Evolutionary conservation across 2,888 invertebrate species (phyloP).

Genomic region (Drepanosiphum platanoidis): DNA sequence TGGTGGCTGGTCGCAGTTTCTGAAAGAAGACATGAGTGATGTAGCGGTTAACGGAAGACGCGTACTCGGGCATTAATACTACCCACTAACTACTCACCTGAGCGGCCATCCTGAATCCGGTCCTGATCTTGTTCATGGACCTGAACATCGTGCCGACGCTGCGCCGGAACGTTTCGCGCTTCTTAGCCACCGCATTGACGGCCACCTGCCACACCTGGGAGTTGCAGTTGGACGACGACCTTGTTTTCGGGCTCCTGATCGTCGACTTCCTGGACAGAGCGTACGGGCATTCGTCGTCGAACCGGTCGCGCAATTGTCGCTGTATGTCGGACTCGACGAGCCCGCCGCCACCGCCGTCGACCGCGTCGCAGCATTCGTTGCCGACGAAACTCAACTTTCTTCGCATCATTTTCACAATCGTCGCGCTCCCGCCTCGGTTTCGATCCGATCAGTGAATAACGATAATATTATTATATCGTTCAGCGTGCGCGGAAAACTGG

Average conservation of each 20-base stretch:
- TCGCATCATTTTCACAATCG: conserved; percentile 40
- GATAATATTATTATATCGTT: no score
- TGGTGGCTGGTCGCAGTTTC: conserved; percentile 59
- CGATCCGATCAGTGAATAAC: no score
- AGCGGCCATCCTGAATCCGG: conserved; percentile 30
- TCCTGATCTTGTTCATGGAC: conserved; percentile 53
- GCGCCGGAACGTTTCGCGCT: conserved; percentile 35
- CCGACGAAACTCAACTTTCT: conserved; percentile 45
- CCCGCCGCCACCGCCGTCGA: neutral
- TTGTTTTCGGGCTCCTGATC: neutral
- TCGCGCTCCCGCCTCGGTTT: neutral
- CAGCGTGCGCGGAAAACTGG: no score
- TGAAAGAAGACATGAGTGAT: neutral
- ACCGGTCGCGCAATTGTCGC: conserved; percentile 51
- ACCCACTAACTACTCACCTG: conserved; percentile 15
- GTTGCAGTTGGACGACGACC: conserved; percentile 10
- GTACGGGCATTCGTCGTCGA: conserved; percentile 61
- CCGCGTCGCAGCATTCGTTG: conserved; percentile 6
- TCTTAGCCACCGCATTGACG: conserved; percentile 44
- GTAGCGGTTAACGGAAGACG: neutral
- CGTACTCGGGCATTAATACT: no score
- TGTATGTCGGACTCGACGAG: conserved; percentile 37
- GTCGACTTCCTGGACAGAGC: conserved; percentile 25
- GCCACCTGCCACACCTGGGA: conserved; percentile 57
- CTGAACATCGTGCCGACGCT: conserved; percentile 43